Conservation (phyloP, 2,797 vertebrate genomes). For the Urosaurus nigricauda region DNA sequence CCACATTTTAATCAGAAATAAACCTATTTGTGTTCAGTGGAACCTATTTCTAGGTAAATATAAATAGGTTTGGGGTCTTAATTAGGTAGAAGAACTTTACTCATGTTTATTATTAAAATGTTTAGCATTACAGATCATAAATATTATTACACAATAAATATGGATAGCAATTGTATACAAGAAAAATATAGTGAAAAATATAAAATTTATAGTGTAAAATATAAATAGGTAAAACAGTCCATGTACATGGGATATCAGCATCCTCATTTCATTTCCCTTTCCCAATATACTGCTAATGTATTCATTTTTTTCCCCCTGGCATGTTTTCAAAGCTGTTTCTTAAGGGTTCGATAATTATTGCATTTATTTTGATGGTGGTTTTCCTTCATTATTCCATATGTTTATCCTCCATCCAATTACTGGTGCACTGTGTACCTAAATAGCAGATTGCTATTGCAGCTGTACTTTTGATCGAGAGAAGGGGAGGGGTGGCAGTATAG, state of each 20-base stretch:
- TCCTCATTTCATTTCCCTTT: not conserved
- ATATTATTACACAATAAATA: not conserved
- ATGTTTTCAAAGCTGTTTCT: not conserved
- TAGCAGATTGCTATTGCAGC: slow-evolving; percentile 26
- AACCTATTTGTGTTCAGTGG: not conserved
- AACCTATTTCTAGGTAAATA: no score
- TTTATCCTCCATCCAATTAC: slow-evolving; percentile 32
- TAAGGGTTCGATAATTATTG: not conserved
- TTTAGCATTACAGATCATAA: not conserved
- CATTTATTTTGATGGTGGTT: slow-evolving; percentile 24
- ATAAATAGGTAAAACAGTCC: not conserved
- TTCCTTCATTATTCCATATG: slow-evolving; percentile 7
- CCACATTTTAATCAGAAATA: not conserved
- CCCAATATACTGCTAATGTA: not conserved
- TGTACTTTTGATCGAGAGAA: slow-evolving; percentile 45
- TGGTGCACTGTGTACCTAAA: slow-evolving; percentile 5
- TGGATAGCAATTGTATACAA: not conserved
- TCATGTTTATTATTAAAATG: not conserved
- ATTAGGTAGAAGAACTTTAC: not conserved
- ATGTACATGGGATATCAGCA: not conserved
- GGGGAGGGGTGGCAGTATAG: slow-evolving; percentile 16
- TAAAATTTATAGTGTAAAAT: no score
- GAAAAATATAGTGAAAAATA: no score
- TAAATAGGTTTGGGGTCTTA: not conserved
- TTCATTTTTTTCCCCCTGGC: not conserved